These are phyloP conservation scores for Hapalemur alaotrensis DNA, from an alignment of 2,797 vertebrate genomes.

Conservation along the genomic window DNA sequence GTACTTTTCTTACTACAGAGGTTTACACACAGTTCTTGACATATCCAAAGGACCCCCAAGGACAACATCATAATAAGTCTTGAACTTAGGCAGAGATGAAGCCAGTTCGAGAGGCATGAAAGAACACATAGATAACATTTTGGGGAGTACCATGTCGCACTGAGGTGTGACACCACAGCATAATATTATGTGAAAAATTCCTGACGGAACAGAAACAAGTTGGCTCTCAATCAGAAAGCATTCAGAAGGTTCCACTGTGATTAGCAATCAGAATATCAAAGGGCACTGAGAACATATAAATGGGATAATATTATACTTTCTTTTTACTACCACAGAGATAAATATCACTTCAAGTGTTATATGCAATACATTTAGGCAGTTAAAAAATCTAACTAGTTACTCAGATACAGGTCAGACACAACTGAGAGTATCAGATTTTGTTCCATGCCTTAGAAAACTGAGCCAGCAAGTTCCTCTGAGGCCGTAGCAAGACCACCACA, in stretches of 20 bases:
- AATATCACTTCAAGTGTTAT: not conserved
- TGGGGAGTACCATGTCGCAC: not conserved
- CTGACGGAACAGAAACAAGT: not conserved
- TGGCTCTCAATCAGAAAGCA: not conserved
- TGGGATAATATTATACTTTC: not conserved
- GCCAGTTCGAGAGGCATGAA: not conserved
- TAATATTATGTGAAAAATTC: slow-evolving; percentile 13
- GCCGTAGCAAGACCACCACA: not conserved
- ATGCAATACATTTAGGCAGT: not conserved
- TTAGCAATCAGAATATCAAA: slow-evolving; percentile 18
- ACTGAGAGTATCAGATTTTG: not conserved
- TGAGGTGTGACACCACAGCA: not conserved
- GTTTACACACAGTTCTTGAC: not conserved
- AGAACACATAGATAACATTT: not conserved
- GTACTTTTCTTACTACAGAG: not conserved
- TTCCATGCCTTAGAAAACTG: not conserved
- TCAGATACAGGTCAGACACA: not conserved
- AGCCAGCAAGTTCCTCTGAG: not conserved
- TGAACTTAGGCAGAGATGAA: not conserved
- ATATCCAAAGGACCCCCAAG: not conserved
- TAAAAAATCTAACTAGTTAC: not conserved
- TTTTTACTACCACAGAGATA: not conserved
- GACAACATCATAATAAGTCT: not conserved
- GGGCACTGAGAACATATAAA: not conserved
- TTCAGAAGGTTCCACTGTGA: not conserved